Conservation (phyloP, 2,113 vertebrate species). For the Toxotes jaculatrix region DNA sequence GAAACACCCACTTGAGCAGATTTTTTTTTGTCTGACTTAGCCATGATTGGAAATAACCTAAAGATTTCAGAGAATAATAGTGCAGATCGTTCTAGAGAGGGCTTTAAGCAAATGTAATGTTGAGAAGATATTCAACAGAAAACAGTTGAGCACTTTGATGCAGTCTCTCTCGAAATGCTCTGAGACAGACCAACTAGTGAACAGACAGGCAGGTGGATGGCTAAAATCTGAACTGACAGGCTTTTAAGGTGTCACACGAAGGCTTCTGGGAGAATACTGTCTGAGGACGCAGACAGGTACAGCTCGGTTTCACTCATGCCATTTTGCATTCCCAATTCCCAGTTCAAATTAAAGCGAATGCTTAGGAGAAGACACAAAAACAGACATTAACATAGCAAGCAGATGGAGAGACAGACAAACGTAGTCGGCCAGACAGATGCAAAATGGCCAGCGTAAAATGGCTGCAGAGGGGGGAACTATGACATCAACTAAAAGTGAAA, state of each 20-base stretch:
- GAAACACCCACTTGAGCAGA: constrained; percentile 45
- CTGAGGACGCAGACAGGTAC: constrained; percentile 39
- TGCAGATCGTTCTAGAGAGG: not conserved
- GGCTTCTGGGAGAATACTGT: constrained; percentile 36
- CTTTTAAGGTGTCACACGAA: constrained; percentile 51
- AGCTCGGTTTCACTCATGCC: constrained; percentile 54
- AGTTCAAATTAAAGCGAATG: constrained; percentile 55
- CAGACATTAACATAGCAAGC: constrained; percentile 38
- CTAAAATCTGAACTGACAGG: constrained; percentile 53
- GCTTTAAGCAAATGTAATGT: not conserved
- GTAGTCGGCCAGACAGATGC: constrained; percentile 38
- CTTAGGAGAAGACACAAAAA: constrained; percentile 39
- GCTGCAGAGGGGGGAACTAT: constrained; percentile 47
- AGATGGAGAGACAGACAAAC: constrained; percentile 49
- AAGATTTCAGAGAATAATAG: constrained; percentile 1
- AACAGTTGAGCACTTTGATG: constrained; percentile 37
- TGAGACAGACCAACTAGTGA: not conserved
- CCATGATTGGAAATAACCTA: constrained; percentile 18
- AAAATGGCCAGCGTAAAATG: constrained; percentile 53
- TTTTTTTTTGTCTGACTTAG: constrained; percentile 5
- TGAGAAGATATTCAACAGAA: constrained; percentile 15
- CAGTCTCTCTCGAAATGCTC: not conserved
- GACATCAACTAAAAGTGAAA: constrained; percentile 60
- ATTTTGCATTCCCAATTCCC: constrained; percentile 61
- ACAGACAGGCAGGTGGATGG: constrained; percentile 23